These are phyloP conservation scores for Pachyuromys duprasi DNA, from an alignment of 2,797 vertebrate genomes.

Conservation along the genomic window DNA sequence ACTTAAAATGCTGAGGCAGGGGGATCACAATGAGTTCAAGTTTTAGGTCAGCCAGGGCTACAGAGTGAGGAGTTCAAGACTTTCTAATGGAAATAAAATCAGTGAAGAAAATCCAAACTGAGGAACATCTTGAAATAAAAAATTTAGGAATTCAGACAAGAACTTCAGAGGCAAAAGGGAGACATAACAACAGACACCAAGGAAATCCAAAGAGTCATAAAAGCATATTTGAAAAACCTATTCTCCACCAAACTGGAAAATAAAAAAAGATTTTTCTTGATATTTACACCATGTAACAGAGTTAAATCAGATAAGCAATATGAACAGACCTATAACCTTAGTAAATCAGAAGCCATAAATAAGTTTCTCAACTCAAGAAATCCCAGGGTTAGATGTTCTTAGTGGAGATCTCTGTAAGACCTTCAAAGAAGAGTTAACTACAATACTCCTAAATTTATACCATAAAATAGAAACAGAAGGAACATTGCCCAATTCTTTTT, in stretches of 20 bases:
- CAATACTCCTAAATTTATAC: not conserved
- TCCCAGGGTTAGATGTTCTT: not conserved
- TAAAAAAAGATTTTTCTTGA: not conserved
- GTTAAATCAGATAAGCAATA: not conserved
- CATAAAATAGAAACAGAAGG: not conserved
- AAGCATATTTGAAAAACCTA: not conserved
- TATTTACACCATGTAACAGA: not conserved
- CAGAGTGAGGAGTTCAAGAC: not conserved
- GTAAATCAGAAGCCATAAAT: not conserved
- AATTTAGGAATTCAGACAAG: not conserved
- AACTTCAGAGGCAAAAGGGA: not conserved
- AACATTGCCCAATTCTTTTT: not conserved
- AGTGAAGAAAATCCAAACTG: not conserved
- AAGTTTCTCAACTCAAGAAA: not conserved
- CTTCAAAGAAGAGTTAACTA: not conserved
- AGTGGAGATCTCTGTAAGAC: not conserved
- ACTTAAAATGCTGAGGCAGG: not conserved
- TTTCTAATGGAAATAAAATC: not conserved
- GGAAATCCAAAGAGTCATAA: not conserved
- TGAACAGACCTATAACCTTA: not conserved
- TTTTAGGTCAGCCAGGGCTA: not conserved
- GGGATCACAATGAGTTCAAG: not conserved
- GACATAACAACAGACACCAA: not conserved
- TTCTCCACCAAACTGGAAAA: not conserved
- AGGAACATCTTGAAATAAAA: not conserved